These are phyloP conservation scores for Pygoscelis adeliae DNA, from an alignment of 2,113 vertebrate species.

Conservation along the genomic window DNA sequence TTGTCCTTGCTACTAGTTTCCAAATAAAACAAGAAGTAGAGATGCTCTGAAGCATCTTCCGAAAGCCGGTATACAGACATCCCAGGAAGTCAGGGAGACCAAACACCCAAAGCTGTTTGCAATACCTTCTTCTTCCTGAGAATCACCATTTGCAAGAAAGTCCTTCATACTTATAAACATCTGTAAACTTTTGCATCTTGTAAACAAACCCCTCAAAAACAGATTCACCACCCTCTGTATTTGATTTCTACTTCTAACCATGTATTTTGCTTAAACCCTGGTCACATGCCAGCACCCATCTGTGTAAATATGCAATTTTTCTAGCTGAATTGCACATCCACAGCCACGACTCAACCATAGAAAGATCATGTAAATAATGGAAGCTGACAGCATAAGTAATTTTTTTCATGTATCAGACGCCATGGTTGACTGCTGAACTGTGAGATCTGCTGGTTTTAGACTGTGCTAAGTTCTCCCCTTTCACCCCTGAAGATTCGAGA, in stretches of 20 bases:
- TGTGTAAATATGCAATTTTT: constrained; percentile 70
- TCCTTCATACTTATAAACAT: background rate
- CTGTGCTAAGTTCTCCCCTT: constrained; percentile 56
- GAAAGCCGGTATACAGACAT: background rate
- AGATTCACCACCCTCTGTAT: background rate
- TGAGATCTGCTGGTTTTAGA: constrained; percentile 71
- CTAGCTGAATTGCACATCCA: constrained; percentile 68
- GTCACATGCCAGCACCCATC: constrained; percentile 70
- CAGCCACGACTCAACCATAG: constrained; percentile 50
- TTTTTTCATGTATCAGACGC: constrained; percentile 70
- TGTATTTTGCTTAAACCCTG: constrained; percentile 12
- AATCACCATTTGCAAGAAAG: background rate
- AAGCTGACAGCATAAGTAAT: constrained; percentile 76
- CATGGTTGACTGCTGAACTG: constrained; percentile 72
- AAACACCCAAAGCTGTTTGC: background rate
- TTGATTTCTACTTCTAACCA: constrained; percentile 24
- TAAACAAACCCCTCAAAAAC: background rate
- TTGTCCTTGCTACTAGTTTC: background rate
- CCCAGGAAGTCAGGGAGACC: background rate
- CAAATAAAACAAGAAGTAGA: background rate
- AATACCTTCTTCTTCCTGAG: background rate
- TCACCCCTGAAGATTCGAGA: constrained; percentile 50
- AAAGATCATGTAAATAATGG: constrained; percentile 77
- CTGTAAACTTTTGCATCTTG: background rate
- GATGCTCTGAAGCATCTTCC: background rate